Base-by-base conservation (phyloP, 2,888 invertebrate genomes). In the Leucozona laternaria region DNA sequence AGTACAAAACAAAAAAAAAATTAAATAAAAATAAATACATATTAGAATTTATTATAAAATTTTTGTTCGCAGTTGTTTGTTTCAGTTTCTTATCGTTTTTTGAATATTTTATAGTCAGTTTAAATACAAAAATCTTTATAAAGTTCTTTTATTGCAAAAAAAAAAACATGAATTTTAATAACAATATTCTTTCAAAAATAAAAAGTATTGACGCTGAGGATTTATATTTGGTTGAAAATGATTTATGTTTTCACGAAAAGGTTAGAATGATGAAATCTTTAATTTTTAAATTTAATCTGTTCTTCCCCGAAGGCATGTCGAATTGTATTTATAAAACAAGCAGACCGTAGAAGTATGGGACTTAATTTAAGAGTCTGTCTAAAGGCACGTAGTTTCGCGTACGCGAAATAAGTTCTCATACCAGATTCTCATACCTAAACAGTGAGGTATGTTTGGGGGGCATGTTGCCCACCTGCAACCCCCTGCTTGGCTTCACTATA, bases 211-310 rank as follows among this genome's bases (percentile, higher is more conserved):
- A 88, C 17, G 34, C 88, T 0, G 91, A 92, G 11, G 92, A 92
- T 78, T 89, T 93, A 43, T 89, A 89, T 11, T 90, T 90, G 60
- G 89, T 94, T 2, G 94, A 94, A 89, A 88, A 90, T 2, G 92
- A 93, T 88, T 91, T 94, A 7, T 91, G 92, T 55, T 90, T 92
- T 43, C 90, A 91, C 22, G 94, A 94, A 81, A 93, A 93, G 90
- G 93, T 93, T 88, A 84, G 88, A 28, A 53, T n/a, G 8, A 13
- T 57, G 31, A 31, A 31, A 25, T 15, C 0, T 25, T 50, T 22
- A 50, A 15, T 53, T 53, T 15, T 0, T 25, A 13, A 13, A 40
- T n/a, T 2, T 7, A 4, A n/a, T 31, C n/a, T n/a, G 71, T 50
- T 45, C 28, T 40, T 58, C 25, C 60, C 77, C 45, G n/a, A 8